phyloP scores from a whole-genome alignment of 2,888 invertebrate species.

The Melanotus villosus region DNA sequence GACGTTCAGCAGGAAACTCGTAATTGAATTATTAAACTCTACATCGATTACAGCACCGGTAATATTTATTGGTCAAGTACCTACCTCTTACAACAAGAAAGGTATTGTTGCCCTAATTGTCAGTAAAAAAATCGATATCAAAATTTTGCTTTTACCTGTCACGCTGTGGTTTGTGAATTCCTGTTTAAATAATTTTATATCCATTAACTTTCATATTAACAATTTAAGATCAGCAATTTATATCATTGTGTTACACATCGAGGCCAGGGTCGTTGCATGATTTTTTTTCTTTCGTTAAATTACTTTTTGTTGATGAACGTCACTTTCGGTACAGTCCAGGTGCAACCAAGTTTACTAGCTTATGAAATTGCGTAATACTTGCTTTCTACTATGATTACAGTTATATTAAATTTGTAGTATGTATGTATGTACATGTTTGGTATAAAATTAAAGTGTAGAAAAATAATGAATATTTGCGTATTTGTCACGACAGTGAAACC shows the following conservation, averaged over 20 bases:
- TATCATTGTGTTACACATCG: constrained; percentile 17
- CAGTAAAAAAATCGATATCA: no score
- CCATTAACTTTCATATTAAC: not conserved
- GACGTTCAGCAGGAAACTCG: no score
- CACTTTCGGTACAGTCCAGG: constrained; percentile 32
- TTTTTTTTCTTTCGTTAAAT: constrained; percentile 31
- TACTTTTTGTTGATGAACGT: constrained; percentile 26
- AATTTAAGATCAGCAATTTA: constrained; percentile 6
- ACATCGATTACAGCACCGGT: no score
- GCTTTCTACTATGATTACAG: constrained; percentile 41
- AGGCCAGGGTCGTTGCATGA: constrained; percentile 40
- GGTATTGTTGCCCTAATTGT: no score
- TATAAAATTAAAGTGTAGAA: constrained; percentile 28
- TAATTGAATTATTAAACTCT: no score
- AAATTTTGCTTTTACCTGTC: no score
- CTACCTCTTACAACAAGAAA: no score
- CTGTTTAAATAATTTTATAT: no score
- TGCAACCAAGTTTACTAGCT: constrained; percentile 27
- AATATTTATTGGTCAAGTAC: no score
- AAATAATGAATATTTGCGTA: constrained; percentile 25
- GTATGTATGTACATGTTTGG: not conserved
- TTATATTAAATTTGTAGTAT: constrained; percentile 1
- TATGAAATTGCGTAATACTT: constrained; percentile 26
- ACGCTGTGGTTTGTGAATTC: no score
- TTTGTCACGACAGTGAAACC: constrained; percentile 23